A percentile compares a stretch with the other conserved stretches of the same genome.
These are phyloP conservation scores for Ptychadena robeensis DNA, from an alignment of 2,797 vertebrate genomes.

Conservation along the genomic window DNA sequence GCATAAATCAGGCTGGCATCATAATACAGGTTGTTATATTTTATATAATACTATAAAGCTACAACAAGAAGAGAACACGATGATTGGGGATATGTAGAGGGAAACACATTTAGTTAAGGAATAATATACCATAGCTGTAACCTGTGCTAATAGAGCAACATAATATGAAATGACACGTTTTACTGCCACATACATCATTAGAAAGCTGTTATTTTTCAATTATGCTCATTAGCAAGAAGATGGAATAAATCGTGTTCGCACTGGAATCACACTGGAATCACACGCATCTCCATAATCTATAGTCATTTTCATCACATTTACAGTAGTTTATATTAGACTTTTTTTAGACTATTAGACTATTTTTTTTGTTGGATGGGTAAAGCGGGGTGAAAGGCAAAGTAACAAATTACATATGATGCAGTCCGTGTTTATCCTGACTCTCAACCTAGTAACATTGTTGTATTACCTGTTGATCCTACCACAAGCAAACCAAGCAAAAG, in stretches of 20 bases:
- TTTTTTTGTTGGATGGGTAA: no score
- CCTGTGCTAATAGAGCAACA: not conserved
- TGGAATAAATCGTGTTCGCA: not conserved
- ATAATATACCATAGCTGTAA: constrained; percentile 1
- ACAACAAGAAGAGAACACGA: constrained; percentile 6
- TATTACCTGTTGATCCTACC: no score
- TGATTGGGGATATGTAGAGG: not conserved
- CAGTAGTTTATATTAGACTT: not conserved
- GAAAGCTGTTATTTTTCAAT: not conserved
- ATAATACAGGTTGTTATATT: constrained; percentile 10
- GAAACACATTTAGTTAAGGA: not conserved
- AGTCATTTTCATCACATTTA: not conserved
- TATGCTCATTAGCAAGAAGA: not conserved
- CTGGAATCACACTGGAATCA: not conserved
- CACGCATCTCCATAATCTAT: not conserved
- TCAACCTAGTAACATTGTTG: no score
- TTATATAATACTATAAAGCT: constrained; percentile 20
- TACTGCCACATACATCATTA: constrained; percentile 4
- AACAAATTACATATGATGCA: no score
- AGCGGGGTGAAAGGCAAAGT: no score
- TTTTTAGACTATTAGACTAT: no score
- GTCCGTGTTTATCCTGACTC: no score
- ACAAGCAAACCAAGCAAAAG: no score
- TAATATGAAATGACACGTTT: not conserved
- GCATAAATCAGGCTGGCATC: constrained; percentile 29